Conservation (phyloP, 2,113 vertebrate species). For the Grammomys surdaster region DNA sequence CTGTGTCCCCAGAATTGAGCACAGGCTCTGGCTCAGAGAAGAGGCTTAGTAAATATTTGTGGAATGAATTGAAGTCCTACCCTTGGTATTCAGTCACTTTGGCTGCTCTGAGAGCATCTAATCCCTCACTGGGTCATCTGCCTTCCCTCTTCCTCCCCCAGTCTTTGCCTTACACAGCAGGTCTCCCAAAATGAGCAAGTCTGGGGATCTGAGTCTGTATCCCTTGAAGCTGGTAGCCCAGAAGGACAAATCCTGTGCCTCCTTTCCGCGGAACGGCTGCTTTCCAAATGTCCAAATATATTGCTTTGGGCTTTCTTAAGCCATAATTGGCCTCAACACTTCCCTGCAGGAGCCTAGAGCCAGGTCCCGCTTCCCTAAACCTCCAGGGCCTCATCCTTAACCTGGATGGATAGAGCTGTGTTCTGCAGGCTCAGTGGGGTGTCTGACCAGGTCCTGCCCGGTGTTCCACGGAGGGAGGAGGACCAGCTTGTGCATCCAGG, state of each 20-base stretch:
- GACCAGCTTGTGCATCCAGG: slow-evolving; percentile 72
- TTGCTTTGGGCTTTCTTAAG: neutral
- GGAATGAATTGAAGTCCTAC: neutral
- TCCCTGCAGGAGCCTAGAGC: neutral
- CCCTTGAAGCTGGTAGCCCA: neutral
- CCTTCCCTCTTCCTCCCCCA: neutral
- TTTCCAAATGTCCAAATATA: neutral
- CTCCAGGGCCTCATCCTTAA: neutral
- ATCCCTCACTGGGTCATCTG: neutral
- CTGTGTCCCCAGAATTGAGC: slow-evolving; percentile 2
- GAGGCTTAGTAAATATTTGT: neutral
- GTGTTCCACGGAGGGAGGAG: slow-evolving; percentile 50
- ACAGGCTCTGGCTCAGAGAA: neutral
- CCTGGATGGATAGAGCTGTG: fast-evolving
- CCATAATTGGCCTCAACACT: neutral
- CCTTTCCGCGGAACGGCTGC: neutral
- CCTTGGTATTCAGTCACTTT: neutral
- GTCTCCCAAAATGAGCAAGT: neutral
- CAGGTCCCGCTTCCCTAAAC: neutral
- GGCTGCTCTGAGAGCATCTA: neutral
- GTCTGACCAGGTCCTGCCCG: neutral
- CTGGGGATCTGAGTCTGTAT: neutral
- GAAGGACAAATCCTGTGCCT: neutral
- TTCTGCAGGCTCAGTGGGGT: neutral
- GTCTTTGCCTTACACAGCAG: neutral